phyloP scores from a whole-genome alignment of 2,888 invertebrate species.

The Dolomedes plantarius region DNA sequence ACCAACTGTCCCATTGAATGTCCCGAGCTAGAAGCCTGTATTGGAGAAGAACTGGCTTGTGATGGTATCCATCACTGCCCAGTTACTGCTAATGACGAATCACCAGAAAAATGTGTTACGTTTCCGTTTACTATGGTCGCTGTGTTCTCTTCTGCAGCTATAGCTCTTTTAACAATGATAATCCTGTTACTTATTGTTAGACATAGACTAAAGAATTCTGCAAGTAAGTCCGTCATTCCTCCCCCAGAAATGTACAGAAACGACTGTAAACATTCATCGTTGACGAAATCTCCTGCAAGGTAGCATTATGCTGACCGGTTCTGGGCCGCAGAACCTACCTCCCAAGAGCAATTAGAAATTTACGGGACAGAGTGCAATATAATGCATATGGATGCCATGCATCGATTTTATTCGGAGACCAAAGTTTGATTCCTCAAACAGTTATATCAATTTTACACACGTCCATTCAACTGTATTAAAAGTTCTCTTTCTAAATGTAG shows the following conservation, averaged over 20 bases:
- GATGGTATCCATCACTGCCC: slow-evolving; percentile 88
- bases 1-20: slow-evolving; percentile 83
- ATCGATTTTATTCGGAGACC: not conserved
- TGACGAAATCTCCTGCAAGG: slow-evolving; percentile 33
- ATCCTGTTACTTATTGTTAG: slow-evolving; percentile 25
- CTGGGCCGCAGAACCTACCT: slow-evolving; percentile 39
- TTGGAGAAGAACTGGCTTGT: slow-evolving; percentile 86
- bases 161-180: slow-evolving; percentile 33
- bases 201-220: not conserved
- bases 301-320: slow-evolving; percentile 65
- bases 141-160: slow-evolving; percentile 34
- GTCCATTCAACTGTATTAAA: too few relatives aligned
- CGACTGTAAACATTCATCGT: slow-evolving; percentile 22
- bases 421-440: not conserved
- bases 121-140: slow-evolving; percentile 54
- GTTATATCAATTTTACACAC: not conserved
- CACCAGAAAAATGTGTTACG: slow-evolving; percentile 60
- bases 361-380: not conserved
- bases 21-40: slow-evolving; percentile 88
- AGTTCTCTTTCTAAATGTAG: too few relatives aligned
- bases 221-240: slow-evolving; percentile 40
- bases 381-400: not conserved
- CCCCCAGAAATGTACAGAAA: slow-evolving; percentile 58
- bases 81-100: slow-evolving; percentile 80
- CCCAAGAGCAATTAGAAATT: slow-evolving; percentile 9